Evolutionary conservation across 1,140 invertebrate genomes (phyloP), one percentile per base, ranked within the genome.

Genomic region (Antheraea mylitta): DNA sequence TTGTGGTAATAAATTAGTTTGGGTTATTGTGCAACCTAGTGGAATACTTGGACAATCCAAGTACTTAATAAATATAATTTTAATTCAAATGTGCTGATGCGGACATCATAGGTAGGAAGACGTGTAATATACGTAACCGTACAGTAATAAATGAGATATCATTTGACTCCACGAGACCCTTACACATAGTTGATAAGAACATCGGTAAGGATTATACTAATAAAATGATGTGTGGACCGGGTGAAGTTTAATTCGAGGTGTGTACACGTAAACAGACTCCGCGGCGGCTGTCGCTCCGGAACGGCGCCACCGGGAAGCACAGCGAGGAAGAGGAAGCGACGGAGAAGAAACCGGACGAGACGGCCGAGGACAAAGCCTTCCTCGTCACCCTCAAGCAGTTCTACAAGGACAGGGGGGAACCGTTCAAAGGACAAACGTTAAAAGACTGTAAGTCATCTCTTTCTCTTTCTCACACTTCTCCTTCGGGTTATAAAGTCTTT

Each of bases 301-400:
- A 92, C 76, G 77, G 85, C 58, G 78, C 73, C 7, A 63, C 71
- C 0, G 78, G 77, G 18, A 71, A 72, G 63, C 67, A 70, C 61
- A 81, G 78, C 64, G 82, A 79, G 0, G 78, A 78, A 0, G 80
- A 85, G 6, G 76, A 75, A 16, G 80, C 77, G 19, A 58, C 85
- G 84, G 37, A 83, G 85, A 18, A 86, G 79, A n/a, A 88, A 77
- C 73, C 88, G 82, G 58, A 76, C 80, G 70, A 92, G 92, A 65
- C 85, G 67, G 83, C 85, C 6, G 95, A 96, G 63, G 96, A 97
- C 83, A 93, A 95, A 76, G 94, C 94, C 63, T 98, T 98, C 87
- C 81, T 97, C 38, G 71, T 77, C 38, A 74, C 80, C 30, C 69
- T 93, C 16, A 73, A 75, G 60, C 66, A 81, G 36, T 92, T 92